phyloP scores from a whole-genome alignment of 2,888 invertebrate genomes.

The Hyposoter didymator region DNA sequence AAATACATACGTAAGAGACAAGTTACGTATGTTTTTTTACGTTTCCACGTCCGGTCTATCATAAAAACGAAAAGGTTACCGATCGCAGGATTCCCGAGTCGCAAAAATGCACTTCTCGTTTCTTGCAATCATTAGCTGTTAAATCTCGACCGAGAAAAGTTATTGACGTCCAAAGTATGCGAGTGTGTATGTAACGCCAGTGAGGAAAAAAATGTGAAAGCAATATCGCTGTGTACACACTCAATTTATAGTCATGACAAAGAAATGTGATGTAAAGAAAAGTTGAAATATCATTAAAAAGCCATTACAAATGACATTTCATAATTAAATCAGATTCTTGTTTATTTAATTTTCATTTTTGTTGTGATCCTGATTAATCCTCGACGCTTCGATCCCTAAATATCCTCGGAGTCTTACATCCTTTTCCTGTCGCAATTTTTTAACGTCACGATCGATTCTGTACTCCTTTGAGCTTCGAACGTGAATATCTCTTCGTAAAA shows the following conservation, averaged over 20 bases:
- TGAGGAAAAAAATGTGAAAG: background rate
- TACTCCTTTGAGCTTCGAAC: background rate
- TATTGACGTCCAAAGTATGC: conserved; percentile 31
- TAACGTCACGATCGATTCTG: background rate
- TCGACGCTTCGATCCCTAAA: background rate
- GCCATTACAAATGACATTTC: conserved; percentile 19
- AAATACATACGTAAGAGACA: background rate
- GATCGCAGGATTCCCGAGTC: background rate
- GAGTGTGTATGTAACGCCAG: conserved; percentile 17
- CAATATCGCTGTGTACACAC: conserved; percentile 3
- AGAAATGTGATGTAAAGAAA: conserved; percentile 46
- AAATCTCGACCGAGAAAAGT: conserved; percentile 24
- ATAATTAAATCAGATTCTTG: background rate
- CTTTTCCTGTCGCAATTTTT: background rate
- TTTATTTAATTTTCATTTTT: background rate
- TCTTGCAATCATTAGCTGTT: conserved; percentile 4
- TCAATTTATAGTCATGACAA: conserved; percentile 37
- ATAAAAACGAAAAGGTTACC: background rate
- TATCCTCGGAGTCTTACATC: background rate
- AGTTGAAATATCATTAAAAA: conserved; percentile 29
- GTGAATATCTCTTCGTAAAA: background rate
- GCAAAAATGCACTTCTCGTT: conserved; percentile 8
- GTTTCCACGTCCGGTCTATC: conserved; percentile 5
- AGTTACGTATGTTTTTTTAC: background rate
- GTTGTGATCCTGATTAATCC: background rate